phyloP scores from a whole-genome alignment of 1,140 invertebrate genomes.

The Hycleus cichorii region DNA sequence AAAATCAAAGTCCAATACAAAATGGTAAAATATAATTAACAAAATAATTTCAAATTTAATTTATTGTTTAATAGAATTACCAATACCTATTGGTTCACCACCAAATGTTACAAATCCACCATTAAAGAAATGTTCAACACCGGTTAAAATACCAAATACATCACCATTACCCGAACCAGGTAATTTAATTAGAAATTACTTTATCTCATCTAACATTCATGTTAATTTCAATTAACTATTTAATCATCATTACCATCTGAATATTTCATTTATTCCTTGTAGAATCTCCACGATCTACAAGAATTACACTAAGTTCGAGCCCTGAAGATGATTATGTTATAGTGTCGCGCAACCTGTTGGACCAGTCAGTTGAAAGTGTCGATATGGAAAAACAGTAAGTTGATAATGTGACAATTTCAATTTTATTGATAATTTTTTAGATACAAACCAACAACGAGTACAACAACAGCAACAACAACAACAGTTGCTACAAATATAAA shows the following conservation, averaged over 20 bases:
- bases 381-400: conserved; percentile 28
- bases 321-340: conserved; percentile 83
- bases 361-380: conserved; percentile 43
- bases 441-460: conserved; percentile 6
- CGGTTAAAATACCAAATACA: conserved; percentile 18
- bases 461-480: conserved; percentile 6
- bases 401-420: neutral
- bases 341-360: conserved; percentile 64
- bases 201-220: neutral
- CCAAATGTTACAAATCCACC: conserved; percentile 19
- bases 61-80: conserved; percentile 21
- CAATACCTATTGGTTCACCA: conserved; percentile 31
- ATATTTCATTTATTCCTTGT: conserved; percentile 19
- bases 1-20: conserved; percentile 32
- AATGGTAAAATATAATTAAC: conserved; percentile 22
- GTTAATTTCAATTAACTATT: neutral
- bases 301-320: conserved; percentile 44
- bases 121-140: conserved; percentile 27
- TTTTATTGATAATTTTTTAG: neutral
- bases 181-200: conserved; percentile 8
- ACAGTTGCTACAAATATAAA: neutral
- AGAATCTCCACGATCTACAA: conserved; percentile 40
- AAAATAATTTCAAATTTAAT: too few species aligned
- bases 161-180: conserved; percentile 26
- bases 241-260: conserved; percentile 1